phyloP scores from a whole-genome alignment of 2,113 vertebrate genomes.

The Xiphorhynchus elegans region DNA sequence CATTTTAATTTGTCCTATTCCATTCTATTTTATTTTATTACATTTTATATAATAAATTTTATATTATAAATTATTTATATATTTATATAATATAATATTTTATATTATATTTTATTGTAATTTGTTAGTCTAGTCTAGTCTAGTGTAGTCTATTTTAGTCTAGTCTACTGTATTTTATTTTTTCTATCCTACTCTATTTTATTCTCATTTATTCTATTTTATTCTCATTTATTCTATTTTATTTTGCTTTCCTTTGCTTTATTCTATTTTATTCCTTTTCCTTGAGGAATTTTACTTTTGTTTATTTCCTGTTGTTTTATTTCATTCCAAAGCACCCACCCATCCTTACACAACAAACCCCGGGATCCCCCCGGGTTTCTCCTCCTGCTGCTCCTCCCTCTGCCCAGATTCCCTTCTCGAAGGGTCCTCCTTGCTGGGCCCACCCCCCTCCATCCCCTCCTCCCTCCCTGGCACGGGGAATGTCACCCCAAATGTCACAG shows the following conservation, averaged over 20 bases:
- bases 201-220: background rate
- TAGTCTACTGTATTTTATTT: background rate
- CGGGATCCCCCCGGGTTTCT: accelerated
- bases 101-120: background rate
- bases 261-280: background rate
- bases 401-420: background rate
- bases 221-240: background rate
- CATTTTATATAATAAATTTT: too few species aligned
- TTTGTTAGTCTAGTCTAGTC: background rate
- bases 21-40: too few species aligned
- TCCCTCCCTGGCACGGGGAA: background rate
- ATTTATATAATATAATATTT: too few species aligned
- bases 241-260: background rate
- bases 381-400: background rate
- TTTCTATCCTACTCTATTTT: background rate
- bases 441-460: background rate
- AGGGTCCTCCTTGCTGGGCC: background rate
- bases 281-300: background rate
- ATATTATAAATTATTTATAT: too few species aligned
- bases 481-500: background rate
- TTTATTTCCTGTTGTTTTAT: accelerated
- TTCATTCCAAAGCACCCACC: background rate
- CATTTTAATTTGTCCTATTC: background rate
- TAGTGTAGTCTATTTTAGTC: too few species aligned
- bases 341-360: background rate